Evolutionary conservation across 2,113 vertebrate genomes (phyloP), one percentile per base, ranked within the genome.

Genomic region (Corydoras maculifer): DNA sequence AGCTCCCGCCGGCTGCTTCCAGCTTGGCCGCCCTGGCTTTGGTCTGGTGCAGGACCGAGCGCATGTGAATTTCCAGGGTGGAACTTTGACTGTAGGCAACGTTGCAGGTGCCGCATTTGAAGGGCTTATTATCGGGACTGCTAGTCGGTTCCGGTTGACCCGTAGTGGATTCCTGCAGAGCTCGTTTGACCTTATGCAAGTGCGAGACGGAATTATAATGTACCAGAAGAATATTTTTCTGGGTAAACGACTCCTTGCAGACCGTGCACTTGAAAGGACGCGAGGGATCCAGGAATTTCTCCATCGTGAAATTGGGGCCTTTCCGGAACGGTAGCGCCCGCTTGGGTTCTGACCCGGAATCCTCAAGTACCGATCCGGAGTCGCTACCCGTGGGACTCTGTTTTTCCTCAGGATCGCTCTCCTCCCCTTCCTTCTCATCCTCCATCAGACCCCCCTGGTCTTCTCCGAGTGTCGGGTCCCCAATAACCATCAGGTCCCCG

Each of bases 191-290:
- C 83, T 98, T 98, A 83, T 99, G 97, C 66, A 99, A 88, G 78
- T 99, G 97, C 73, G 97, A 99, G 62, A 99, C 97, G 0, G 97
- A 99, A 79, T 99, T 99, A 85, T 99, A 99, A 86, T 99, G 97
- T 76, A 99, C 97, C 49, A 99, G 83, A 66, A 99, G 91, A 80
- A 99, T 99, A 76, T 99, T 99, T 87, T 99, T 99, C 62, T 99
- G 97, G 0, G 97, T 99, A 80, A 99, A 99, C 73, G 97, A 99
- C 80, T 99, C 97, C 88, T 98, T 99, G 87, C 97, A 99, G 43
- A 99, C 97, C 0, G 96, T 99, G 82, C 97, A 99, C 84, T 98
- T 99, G 80, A 98, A 99, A 15, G 97, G 97, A 72, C 95, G 94
- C 83, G 96, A 98, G 1, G 97, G 96, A 84, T 99, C 97, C 68